phyloP scores from a whole-genome alignment of 2,113 vertebrate species.

The Anoura caudifer region DNA sequence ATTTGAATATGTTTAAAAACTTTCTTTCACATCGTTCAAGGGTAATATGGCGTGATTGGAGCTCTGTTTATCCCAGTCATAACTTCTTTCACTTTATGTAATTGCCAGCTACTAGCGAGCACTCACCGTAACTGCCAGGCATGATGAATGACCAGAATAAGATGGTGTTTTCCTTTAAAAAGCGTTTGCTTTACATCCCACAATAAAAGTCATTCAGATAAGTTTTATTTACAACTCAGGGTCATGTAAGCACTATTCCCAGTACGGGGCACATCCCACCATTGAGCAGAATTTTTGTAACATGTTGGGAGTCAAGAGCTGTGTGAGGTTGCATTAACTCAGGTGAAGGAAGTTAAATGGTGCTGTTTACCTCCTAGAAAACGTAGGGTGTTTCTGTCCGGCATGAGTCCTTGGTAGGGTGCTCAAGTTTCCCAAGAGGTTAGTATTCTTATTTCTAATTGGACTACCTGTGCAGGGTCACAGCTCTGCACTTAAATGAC shows the following conservation, averaged over 20 bases:
- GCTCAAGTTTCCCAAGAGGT: neutral
- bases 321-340: neutral
- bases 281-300: neutral
- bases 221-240: neutral
- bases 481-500: neutral
- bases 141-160: neutral
- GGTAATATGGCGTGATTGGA: neutral
- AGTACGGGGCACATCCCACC: neutral
- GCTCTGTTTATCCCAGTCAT: neutral
- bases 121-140: neutral
- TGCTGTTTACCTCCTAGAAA: neutral
- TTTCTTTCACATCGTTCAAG: constrained; percentile 4
- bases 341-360: neutral
- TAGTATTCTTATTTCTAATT: neutral
- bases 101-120: neutral
- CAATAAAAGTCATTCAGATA: neutral
- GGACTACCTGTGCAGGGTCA: neutral
- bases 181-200: neutral
- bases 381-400: neutral
- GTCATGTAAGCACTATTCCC: neutral
- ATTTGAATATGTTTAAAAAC: neutral
- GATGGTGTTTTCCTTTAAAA: neutral
- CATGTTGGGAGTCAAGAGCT: neutral
- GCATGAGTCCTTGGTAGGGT: neutral
- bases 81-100: neutral